Evolutionary conservation across 2,888 invertebrate species (phyloP), one percentile per base, ranked within the genome.

Genomic region (Mythimna lalbum): DNA sequence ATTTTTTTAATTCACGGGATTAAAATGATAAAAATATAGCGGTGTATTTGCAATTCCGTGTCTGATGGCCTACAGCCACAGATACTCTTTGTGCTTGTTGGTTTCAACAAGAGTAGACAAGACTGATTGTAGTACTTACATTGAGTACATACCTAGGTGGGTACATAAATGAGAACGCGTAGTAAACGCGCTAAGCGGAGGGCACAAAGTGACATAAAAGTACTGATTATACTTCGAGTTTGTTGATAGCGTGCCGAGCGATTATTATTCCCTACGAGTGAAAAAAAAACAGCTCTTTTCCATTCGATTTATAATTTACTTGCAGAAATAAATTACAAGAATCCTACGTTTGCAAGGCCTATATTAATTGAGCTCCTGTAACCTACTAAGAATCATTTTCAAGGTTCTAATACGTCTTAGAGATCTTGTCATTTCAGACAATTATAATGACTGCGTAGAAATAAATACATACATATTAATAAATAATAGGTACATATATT

Each of bases 111-210:
- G 39, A 39, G 14, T 14, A 14, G 14, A 39, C 31, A 55, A 52
- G 19, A 63, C 69, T 69, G 81, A 78, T 74, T 69, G 69, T 67
- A 23, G 43, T 69, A 60, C 33, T n/a, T n/a, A n/a, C 27, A 4
- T 27, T 27, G 27, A 23, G 36, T 69, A 60, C 33, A 4, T 69
- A 73, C 3, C 9, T 36, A 60, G 49, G 31, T 59, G 27, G 19
- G 5, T 50, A 80, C 77, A 82, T 87, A 86, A 85, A 87, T 85
- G 78, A 87, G 78, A 78, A 78, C 68, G 76, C 63, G 59, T 77
- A 73, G 76, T 80, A 84, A 84, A 85, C 78, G 69, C 76, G 55
- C 65, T 71, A 69, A 72, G 60, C 65, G 68, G 63, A 79, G 67
- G 79, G 80, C 64, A 76, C 70, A 84, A 76, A 79, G 33, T 74